These are phyloP conservation scores for Talpa occidentalis DNA, from an alignment of 2,113 vertebrate species.

Conservation along the genomic window DNA sequence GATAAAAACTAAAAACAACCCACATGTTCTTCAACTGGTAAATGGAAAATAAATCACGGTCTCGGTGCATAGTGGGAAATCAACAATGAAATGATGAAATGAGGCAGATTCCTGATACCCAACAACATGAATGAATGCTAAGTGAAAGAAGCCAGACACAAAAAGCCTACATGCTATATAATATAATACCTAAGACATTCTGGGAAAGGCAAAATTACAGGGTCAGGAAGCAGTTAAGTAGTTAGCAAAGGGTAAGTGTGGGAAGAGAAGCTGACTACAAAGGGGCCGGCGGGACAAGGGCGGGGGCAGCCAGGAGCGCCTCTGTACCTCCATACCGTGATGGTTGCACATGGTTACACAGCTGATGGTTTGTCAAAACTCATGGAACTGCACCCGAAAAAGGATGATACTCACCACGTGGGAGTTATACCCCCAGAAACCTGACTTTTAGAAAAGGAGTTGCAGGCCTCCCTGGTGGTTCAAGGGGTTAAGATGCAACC, in stretches of 20 bases:
- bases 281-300: background rate
- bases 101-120: background rate
- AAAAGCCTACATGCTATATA: background rate
- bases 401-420: background rate
- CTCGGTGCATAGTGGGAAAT: background rate
- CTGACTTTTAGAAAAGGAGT: background rate
- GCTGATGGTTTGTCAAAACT: background rate
- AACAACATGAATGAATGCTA: background rate
- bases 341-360: background rate
- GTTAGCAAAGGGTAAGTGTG: constrained; percentile 12
- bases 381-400: background rate
- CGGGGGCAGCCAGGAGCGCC: background rate
- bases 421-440: background rate
- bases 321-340: background rate
- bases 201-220: background rate
- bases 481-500: too few relatives aligned
- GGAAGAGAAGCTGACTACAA: background rate
- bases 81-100: constrained; percentile 9
- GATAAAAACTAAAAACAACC: background rate
- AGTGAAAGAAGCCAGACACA: constrained; percentile 12
- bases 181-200: constrained; percentile 11
- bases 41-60: background rate
- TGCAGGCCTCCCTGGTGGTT: too few relatives aligned
- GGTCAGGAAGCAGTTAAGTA: background rate
- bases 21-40: background rate